A percentile compares a stretch with the other conserved stretches of the same genome.
phyloP scores from a whole-genome alignment of 2,797 vertebrate species.

The Lithobates sylvaticus region DNA sequence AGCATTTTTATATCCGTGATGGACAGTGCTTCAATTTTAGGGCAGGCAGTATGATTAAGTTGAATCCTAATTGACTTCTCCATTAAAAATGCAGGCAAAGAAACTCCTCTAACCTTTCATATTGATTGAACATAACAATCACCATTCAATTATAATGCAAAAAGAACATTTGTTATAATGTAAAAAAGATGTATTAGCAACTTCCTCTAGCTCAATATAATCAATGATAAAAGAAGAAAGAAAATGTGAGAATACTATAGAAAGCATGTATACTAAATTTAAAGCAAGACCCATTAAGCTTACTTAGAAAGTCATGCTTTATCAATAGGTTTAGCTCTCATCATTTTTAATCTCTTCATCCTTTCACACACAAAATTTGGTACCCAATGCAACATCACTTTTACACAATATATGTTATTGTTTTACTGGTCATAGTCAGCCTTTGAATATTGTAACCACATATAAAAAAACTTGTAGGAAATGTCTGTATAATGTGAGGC shows the following conservation, averaged over 20 bases:
- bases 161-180: conserved; percentile 99
- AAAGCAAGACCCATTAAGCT: background rate
- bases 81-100: conserved; percentile 99
- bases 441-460: too few species aligned
- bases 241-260: background rate
- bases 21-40: conserved; percentile 89
- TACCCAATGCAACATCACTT: too few species aligned
- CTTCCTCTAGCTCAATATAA: conserved; percentile 95
- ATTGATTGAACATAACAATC: conserved; percentile 99
- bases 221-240: conserved; percentile 81
- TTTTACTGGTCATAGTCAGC: too few species aligned
- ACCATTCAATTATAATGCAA: conserved; percentile 99
- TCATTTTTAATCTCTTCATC: too few species aligned
- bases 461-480: too few species aligned
- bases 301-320: too few species aligned
- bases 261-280: background rate
- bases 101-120: conserved; percentile 98
- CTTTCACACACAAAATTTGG: too few species aligned
- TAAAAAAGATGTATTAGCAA: conserved; percentile 97
- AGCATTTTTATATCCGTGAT: conserved; percentile 21
- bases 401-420: too few species aligned
- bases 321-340: too few species aligned
- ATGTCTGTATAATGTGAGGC: too few species aligned
- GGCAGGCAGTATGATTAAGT: conserved; percentile 99
- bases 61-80: conserved; percentile 99